A percentile compares a stretch with the other conserved stretches of the same genome.
Evolutionary conservation across 2,888 invertebrate genomes (phyloP).

Genomic region (Rotaria magnacalcarata): DNA sequence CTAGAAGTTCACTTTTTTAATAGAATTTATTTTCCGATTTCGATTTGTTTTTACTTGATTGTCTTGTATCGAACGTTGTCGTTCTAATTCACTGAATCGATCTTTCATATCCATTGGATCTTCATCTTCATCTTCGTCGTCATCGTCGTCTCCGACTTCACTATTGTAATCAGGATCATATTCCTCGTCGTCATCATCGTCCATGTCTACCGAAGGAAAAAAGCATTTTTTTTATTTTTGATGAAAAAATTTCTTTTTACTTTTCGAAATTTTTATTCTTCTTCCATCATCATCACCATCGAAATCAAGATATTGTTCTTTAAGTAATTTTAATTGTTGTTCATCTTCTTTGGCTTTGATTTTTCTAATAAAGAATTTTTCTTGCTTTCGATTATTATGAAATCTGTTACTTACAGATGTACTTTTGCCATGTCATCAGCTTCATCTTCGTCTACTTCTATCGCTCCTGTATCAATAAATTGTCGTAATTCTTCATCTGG

Average conservation of each 20-base stretch:
- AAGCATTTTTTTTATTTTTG: not conserved
- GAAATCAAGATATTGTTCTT: constrained; percentile 20
- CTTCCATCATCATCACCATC: constrained; percentile 26
- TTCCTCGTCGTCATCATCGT: not conserved
- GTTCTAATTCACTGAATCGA: not conserved
- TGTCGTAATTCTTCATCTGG: constrained; percentile 25
- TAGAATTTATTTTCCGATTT: not conserved
- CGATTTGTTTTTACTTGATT: not conserved
- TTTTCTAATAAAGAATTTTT: constrained; percentile 1
- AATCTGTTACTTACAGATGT: not conserved
- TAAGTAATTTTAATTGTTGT: constrained; percentile 18
- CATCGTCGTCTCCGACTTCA: not conserved
- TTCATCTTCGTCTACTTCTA: not conserved
- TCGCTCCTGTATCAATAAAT: constrained; percentile 24
- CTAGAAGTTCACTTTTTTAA: not conserved
- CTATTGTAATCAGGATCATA: not conserved
- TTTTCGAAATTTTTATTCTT: not conserved
- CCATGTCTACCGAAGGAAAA: not conserved
- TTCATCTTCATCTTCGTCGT: not conserved
- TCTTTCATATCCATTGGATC: not conserved
- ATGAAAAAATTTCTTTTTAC: not conserved
- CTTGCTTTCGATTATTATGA: not conserved
- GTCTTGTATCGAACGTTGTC: constrained; percentile 11
- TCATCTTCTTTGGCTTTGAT: constrained; percentile 15
- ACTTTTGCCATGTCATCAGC: constrained; percentile 17